Evolutionary conservation across 2,888 invertebrate species (phyloP).

Genomic region (Cephus runcator): DNA sequence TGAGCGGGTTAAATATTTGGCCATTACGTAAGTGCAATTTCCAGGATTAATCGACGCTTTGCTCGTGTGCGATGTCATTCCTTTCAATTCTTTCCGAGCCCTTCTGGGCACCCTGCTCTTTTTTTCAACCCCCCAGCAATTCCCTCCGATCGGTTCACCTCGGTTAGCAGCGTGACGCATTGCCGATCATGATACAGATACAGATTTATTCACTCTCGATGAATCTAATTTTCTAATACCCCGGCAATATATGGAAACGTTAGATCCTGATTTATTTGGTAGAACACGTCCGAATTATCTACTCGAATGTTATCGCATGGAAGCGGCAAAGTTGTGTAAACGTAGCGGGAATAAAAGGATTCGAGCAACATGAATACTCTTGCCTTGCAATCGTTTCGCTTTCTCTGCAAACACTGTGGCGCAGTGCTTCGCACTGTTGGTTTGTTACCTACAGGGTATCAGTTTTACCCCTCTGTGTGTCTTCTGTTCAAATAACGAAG

Average conservation of each 20-base stretch:
- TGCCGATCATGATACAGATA: too few relatives aligned
- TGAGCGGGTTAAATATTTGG: background rate
- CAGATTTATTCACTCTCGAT: too few relatives aligned
- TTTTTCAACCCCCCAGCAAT: background rate
- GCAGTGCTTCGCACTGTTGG: too few relatives aligned
- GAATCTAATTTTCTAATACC: too few relatives aligned
- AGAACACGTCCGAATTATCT: too few relatives aligned
- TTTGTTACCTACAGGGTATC: constrained; percentile 23
- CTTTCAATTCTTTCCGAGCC: background rate
- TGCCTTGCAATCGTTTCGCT: constrained; percentile 8
- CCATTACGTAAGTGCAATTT: background rate
- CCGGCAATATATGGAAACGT: too few relatives aligned
- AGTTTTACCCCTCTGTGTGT: constrained; percentile 25
- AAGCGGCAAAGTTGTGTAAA: too few relatives aligned
- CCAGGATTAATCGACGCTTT: background rate
- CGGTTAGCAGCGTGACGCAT: background rate
- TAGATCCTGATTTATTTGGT: too few relatives aligned
- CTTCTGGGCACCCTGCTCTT: background rate
- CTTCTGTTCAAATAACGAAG: constrained; percentile 27
- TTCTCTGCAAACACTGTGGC: constrained; percentile 1
- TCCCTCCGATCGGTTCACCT: background rate
- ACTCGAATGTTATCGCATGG: too few relatives aligned
- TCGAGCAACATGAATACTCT: constrained; percentile 19
- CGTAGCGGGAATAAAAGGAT: too few relatives aligned
- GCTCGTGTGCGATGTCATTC: background rate